Evolutionary conservation across 2,888 invertebrate genomes (phyloP).

Genomic region (Augochlorella aurata): DNA sequence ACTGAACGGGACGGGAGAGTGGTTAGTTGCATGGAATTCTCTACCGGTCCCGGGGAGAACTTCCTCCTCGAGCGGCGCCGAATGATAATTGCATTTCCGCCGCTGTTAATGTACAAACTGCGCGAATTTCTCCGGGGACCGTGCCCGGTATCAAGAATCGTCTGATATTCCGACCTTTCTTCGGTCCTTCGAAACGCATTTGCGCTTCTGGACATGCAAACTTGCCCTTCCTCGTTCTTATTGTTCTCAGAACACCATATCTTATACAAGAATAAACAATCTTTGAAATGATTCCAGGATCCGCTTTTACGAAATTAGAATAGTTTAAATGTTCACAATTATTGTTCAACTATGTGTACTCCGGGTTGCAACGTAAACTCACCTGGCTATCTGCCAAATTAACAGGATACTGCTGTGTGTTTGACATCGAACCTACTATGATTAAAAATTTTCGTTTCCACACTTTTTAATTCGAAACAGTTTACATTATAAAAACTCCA

Average conservation of each 20-base stretch:
- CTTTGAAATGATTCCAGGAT: no score
- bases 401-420: no score
- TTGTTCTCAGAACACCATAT: background rate
- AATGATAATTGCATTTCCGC: slow-evolving; percentile 61
- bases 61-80: slow-evolving; percentile 33
- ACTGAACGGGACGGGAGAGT: slow-evolving; percentile 42
- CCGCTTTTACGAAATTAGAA: no score
- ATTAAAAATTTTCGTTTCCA: no score
- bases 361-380: no score
- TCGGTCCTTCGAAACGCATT: slow-evolving; percentile 3
- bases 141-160: slow-evolving; percentile 9
- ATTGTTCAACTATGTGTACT: no score
- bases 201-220: background rate
- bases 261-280: background rate
- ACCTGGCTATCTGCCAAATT: no score
- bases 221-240: background rate
- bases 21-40: slow-evolving; percentile 45
- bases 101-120: slow-evolving; percentile 47
- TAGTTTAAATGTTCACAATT: no score
- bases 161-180: slow-evolving; percentile 1
- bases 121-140: slow-evolving; percentile 53
- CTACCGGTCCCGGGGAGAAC: slow-evolving; percentile 38
- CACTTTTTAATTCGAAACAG: no score
- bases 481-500: no score
- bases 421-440: no score